Conservation (phyloP, 2,888 invertebrate genomes). For the Metallyticus violacea region DNA sequence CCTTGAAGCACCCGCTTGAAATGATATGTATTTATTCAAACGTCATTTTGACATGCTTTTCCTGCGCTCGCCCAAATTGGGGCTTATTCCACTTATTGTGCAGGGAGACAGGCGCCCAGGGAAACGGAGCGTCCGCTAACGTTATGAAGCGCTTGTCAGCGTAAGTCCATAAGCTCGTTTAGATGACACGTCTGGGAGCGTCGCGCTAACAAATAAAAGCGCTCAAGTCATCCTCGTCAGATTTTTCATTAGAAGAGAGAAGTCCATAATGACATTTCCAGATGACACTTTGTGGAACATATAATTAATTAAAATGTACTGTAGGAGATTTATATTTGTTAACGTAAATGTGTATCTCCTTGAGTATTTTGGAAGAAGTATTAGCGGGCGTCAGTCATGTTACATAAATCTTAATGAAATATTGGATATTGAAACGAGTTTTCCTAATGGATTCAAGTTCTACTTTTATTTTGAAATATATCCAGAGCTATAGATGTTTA, state of each 20-base stretch:
- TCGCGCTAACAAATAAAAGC: background rate
- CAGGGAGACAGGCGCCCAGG: background rate
- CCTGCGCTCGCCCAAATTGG: background rate
- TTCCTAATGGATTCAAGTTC: background rate
- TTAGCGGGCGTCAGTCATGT: background rate
- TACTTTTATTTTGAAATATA: background rate
- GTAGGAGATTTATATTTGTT: background rate
- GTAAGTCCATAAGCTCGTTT: background rate
- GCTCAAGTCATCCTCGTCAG: background rate
- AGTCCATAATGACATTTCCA: background rate
- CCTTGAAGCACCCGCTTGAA: background rate
- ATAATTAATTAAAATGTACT: background rate
- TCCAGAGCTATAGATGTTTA: background rate
- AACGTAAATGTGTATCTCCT: background rate
- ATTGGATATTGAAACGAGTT: background rate
- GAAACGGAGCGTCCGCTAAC: background rate
- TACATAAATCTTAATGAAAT: background rate
- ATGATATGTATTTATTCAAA: constrained; percentile 12
- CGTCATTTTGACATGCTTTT: constrained; percentile 1
- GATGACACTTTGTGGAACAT: no score
- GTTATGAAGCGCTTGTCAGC: background rate
- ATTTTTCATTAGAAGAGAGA: background rate
- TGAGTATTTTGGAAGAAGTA: background rate
- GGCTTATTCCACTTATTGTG: background rate
- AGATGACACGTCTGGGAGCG: background rate